These are phyloP conservation scores for Drosophila neoperkinsi DNA, from an alignment of 2,888 invertebrate genomes.

Conservation along the genomic window DNA sequence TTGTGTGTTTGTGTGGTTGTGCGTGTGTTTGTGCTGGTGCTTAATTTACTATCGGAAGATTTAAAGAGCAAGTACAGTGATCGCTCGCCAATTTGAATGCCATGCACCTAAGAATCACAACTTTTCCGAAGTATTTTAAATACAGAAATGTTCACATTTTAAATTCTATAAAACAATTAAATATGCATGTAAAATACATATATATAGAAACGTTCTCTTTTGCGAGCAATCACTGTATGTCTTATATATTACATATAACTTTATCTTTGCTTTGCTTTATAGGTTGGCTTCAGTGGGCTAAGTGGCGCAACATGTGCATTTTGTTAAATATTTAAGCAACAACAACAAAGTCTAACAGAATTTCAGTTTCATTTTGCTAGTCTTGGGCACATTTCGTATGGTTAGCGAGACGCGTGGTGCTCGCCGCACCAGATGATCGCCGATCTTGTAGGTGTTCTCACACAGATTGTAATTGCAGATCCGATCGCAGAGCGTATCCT, in stretches of 20 bases:
- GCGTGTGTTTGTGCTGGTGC: slow-evolving; percentile 43
- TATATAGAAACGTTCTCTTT: background rate
- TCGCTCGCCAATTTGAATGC: slow-evolving; percentile 2
- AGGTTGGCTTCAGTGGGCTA: slow-evolving; percentile 61
- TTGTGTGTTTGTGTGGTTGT: slow-evolving; percentile 14
- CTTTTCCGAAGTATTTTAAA: background rate
- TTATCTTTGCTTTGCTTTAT: slow-evolving; percentile 18
- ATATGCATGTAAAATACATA: background rate
- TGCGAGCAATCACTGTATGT: slow-evolving; percentile 2
- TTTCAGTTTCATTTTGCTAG: slow-evolving; percentile 90
- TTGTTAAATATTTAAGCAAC: slow-evolving; percentile 24
- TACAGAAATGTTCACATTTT: background rate
- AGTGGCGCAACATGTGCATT: slow-evolving; percentile 44
- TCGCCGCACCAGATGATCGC: slow-evolving; percentile 89
- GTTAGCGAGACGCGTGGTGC: slow-evolving; percentile 94
- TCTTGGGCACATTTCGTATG: slow-evolving; percentile 96
- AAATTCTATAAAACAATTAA: background rate
- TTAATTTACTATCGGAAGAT: slow-evolving; percentile 72
- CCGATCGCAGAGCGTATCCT: slow-evolving; percentile 88
- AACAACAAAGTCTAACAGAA: slow-evolving; percentile 82
- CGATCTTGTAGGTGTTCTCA: slow-evolving; percentile 86
- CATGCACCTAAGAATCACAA: background rate
- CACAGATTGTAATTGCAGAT: slow-evolving; percentile 89
- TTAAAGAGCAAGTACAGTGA: slow-evolving; percentile 13
- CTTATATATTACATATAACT: slow-evolving; percentile 11